These are phyloP conservation scores for Crambe crambe DNA, from an alignment of 37 sponge, comb jelly and placozoan species.

Conservation along the genomic window DNA sequence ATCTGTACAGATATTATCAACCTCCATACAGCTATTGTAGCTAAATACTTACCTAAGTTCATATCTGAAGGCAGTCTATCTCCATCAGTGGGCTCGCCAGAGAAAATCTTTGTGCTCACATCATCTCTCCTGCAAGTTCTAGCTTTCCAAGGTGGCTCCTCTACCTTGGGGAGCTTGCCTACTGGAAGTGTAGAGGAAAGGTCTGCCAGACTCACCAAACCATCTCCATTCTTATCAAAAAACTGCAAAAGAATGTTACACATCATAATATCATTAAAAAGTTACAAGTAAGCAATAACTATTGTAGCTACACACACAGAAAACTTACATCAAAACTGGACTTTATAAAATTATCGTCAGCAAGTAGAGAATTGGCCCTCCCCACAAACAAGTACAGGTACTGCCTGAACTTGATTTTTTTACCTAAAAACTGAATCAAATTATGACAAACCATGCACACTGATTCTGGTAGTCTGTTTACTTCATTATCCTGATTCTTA, in stretches of 20 bases:
- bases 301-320: not conserved
- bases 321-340: constrained; percentile 27
- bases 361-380: not conserved
- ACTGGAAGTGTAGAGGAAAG: constrained; percentile 4
- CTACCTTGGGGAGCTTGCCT: not conserved
- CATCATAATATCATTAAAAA: not conserved
- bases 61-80: constrained; percentile 3
- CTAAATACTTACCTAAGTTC: not conserved
- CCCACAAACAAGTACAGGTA: constrained; percentile 29
- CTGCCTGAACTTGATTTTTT: constrained; percentile 16
- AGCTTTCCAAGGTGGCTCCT: not conserved
- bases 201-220: constrained; percentile 17
- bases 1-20: constrained; percentile 1
- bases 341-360: constrained; percentile 7
- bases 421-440: not conserved
- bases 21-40: not conserved
- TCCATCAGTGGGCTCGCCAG: not conserved
- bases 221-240: constrained; percentile 28
- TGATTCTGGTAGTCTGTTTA: not conserved
- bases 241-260: constrained; percentile 13
- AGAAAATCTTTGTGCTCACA: not conserved
- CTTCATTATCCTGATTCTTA: not conserved
- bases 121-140: not conserved
- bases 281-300: not conserved
- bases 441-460: too few relatives aligned